Evolutionary conservation across 1,140 invertebrate genomes (phyloP).

Genomic region (Hirudo medicinalis): DNA sequence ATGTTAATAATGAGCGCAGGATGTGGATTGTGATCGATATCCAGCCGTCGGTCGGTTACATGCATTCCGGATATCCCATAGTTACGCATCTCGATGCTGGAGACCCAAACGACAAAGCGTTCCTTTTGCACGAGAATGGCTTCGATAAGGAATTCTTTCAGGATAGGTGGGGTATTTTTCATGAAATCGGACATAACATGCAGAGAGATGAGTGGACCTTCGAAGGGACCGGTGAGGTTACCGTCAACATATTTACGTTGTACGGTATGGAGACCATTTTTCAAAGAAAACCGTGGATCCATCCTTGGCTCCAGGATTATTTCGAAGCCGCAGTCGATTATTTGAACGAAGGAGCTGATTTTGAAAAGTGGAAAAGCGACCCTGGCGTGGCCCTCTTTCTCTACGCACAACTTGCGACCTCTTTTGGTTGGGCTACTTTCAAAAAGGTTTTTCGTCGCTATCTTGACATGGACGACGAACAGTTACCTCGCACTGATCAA

Average conservation of each 20-base stretch:
- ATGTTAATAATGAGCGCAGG: constrained; percentile 17
- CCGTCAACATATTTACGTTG: constrained; percentile 27
- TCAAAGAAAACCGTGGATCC: constrained; percentile 22
- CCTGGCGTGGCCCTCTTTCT: constrained; percentile 24
- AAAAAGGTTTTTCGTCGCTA: constrained; percentile 23
- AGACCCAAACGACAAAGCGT: constrained; percentile 20
- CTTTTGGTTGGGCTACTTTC: constrained; percentile 24
- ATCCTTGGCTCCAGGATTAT: constrained; percentile 23
- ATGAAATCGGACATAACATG: constrained; percentile 28
- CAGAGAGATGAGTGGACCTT: constrained; percentile 25
- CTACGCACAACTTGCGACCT: constrained; percentile 23
- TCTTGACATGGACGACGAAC: constrained; percentile 2
- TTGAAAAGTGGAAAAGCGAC: constrained; percentile 19
- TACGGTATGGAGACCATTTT: constrained; percentile 25
- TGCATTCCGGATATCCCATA: constrained; percentile 30
- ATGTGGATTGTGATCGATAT: constrained; percentile 27
- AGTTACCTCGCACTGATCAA: constrained; percentile 22
- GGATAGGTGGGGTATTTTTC: constrained; percentile 23
- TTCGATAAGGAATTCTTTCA: constrained; percentile 11
- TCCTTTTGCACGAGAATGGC: constrained; percentile 19
- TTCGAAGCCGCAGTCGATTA: constrained; percentile 16
- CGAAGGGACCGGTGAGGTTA: constrained; percentile 24
- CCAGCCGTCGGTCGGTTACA: constrained; percentile 26
- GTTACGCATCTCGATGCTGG: constrained; percentile 27
- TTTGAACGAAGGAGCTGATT: constrained; percentile 24